Base-by-base conservation (phyloP, 2,888 invertebrate species). In the Phortica okadai region DNA sequence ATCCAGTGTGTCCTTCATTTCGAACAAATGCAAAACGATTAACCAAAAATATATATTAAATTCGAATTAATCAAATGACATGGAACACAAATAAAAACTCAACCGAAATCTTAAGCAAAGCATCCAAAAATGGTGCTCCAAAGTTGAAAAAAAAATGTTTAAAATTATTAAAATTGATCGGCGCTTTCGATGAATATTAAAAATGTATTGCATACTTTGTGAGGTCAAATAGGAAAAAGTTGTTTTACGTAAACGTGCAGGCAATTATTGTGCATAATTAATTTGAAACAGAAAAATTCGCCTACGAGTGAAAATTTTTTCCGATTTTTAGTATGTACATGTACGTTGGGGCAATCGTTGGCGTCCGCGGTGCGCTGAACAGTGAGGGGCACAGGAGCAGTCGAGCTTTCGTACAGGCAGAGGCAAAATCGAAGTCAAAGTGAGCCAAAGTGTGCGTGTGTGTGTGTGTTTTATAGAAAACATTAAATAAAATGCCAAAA, bases 291-390 rank as follows among this genome's bases (percentile, higher is more conserved):
- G 45, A 58, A 74, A 25, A 76, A 64, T 74, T 83, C 81, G 81
- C 81, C 81, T 80, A 80, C 79, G 74, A 80, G 88, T 88, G 85
- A 86, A 85, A 88, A 88, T 67, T 80, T 83, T 86, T 87, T 81
- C 85, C 83, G 82, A 88, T 84, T 88, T 89, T 90, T 90, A 90
- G 90, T 90, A 90, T 90, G 90, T 90, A 90, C 89, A 89, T 88
- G 89, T 83, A 86, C 84, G 84, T 86, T 80, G 84, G 80, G 79
- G 78, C 80, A 82, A 80, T 86, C 79, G 84, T 85, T 81, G 87
- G 82, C 79, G 84, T 82, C 85, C 80, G 80, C 81, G 81, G 81
- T 82, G 81, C 79, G 81, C 82, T 87, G 84, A 82, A 83, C 78
- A 79, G 85, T 78, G 77, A 80, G 81, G 83, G 81, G 74, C 69